phyloP scores from a whole-genome alignment of 2,797 vertebrate genomes.

The Cuniculus paca region DNA sequence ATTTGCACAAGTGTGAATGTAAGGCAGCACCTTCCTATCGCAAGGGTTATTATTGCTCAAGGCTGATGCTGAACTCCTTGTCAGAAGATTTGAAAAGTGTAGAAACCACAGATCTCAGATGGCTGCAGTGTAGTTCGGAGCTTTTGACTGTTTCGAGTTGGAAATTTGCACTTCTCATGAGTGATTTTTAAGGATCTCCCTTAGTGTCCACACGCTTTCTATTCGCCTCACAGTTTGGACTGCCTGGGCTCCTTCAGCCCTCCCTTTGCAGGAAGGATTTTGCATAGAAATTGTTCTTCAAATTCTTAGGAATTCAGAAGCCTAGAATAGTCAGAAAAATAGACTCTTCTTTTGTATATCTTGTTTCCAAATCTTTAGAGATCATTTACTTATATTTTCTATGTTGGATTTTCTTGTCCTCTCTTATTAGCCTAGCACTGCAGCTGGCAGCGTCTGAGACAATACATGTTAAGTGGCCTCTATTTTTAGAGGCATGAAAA shows the following conservation, averaged over 20 bases:
- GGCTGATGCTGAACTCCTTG: neutral
- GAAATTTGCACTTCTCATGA: constrained; percentile 29
- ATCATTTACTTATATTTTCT: neutral
- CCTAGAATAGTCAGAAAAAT: neutral
- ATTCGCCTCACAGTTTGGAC: neutral
- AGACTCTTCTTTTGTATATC: neutral
- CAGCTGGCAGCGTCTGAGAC: constrained; percentile 60
- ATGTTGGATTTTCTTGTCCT: constrained; percentile 44
- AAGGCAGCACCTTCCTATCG: neutral
- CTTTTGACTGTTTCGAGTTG: neutral
- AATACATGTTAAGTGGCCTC: constrained; percentile 56
- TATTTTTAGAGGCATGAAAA: constrained; percentile 64
- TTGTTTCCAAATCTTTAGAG: constrained; percentile 15
- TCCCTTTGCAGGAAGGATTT: neutral
- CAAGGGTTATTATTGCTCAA: neutral
- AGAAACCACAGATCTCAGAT: constrained; percentile 15
- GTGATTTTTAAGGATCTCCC: constrained; percentile 41
- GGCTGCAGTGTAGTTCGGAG: neutral
- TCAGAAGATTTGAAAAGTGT: neutral
- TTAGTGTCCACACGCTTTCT: neutral
- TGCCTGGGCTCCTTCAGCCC: neutral
- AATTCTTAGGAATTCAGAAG: constrained; percentile 16
- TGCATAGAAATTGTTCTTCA: constrained; percentile 37
- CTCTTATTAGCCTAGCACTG: neutral
- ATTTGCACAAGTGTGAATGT: neutral